phyloP scores from a whole-genome alignment of 2,113 vertebrate species.

The Athene cunicularia region DNA sequence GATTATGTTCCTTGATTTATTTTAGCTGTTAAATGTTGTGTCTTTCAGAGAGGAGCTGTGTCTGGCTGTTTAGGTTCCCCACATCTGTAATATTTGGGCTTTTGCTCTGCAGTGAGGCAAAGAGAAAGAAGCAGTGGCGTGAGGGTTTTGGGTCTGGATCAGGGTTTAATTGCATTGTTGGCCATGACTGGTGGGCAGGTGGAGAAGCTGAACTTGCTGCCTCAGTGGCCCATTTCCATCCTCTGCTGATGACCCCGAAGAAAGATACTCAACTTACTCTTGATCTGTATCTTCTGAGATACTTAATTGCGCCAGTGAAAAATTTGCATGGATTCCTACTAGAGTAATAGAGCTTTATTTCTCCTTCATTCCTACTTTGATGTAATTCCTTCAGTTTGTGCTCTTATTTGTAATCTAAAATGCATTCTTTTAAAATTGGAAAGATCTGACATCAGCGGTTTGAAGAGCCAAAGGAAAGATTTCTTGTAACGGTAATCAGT shows the following conservation, averaged over 20 bases:
- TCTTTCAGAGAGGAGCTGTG: not conserved
- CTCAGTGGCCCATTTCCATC: not conserved
- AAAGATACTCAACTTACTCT: not conserved
- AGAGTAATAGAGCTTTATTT: not conserved
- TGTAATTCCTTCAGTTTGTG: not conserved
- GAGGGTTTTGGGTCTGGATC: not conserved
- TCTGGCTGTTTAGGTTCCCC: not conserved
- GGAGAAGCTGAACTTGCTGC: not conserved
- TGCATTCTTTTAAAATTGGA: not conserved
- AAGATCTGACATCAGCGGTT: not conserved
- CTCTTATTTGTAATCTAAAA: not conserved
- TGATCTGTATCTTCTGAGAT: not conserved
- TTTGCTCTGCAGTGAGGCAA: not conserved
- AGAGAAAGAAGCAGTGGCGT: not conserved
- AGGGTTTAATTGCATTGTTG: not conserved
- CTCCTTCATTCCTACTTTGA: not conserved
- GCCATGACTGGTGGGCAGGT: not conserved
- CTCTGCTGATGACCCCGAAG: not conserved
- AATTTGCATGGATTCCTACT: not conserved
- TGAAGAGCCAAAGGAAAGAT: conserved; percentile 50
- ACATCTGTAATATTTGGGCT: not conserved
- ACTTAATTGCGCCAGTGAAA: not conserved
- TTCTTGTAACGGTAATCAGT: conserved; percentile 42
- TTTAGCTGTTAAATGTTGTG: rapidly evolving
- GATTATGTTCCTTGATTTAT: not conserved